Evolutionary conservation across 2,888 invertebrate genomes (phyloP).

Genomic region (Trachelus stipa): DNA sequence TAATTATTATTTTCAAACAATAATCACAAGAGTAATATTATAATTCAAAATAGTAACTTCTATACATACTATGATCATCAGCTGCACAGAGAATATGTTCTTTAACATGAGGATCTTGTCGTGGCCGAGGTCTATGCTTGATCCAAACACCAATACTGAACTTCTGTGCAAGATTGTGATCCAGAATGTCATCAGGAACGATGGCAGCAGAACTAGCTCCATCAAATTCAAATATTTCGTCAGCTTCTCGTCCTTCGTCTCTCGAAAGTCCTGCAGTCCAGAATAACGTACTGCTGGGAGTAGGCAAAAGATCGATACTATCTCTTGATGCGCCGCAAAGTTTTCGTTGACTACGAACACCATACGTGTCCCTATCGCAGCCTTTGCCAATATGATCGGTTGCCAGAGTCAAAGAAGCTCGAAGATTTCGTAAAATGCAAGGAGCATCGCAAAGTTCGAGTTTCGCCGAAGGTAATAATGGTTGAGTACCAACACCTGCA

Average conservation of each 20-base stretch:
- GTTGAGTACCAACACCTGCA: constrained; percentile 83
- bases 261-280: constrained; percentile 74
- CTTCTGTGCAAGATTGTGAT: constrained; percentile 81
- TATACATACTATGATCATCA: constrained; percentile 92
- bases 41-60: background rate
- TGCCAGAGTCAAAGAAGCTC: constrained; percentile 75
- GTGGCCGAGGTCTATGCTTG: constrained; percentile 85
- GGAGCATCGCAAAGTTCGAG: constrained; percentile 75
- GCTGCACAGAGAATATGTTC: constrained; percentile 97
- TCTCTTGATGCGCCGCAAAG: constrained; percentile 87
- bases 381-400: constrained; percentile 94
- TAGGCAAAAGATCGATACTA: constrained; percentile 88
- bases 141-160: constrained; percentile 97
- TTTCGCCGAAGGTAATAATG: constrained; percentile 82
- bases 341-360: constrained; percentile 85
- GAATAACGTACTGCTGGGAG: constrained; percentile 71
- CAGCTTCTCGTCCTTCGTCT: constrained; percentile 79
- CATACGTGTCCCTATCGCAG: constrained; percentile 95
- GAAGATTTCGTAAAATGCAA: constrained; percentile 70
- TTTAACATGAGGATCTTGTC: constrained; percentile 89
- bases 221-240: constrained; percentile 96
- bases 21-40: background rate
- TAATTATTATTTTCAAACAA: background rate
- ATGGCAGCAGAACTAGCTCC: constrained; percentile 89
- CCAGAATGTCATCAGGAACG: constrained; percentile 81